Evolutionary conservation across 1,140 invertebrate species (phyloP), one percentile per base, ranked within the genome.

Genomic region (Rhagoletis pomonella): DNA sequence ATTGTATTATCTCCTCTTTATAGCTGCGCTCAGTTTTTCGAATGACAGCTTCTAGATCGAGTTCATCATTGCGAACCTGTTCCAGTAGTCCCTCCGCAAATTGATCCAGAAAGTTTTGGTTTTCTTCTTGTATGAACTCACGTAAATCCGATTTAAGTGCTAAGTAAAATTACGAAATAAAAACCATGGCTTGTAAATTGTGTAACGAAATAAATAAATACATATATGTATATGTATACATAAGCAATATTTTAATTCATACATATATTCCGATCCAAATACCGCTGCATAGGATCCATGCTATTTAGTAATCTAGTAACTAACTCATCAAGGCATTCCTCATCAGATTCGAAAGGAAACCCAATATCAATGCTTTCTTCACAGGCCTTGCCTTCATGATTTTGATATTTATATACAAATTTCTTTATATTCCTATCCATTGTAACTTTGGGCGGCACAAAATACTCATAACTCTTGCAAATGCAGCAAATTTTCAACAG

Each of bases 1-100:
- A 96, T 90, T 96, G 95, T 47, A 94, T 92, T 19, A 94, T 94
- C 91, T 97, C 96, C 89, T 96, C 94, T 92, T 95, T 96, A 89
- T 96, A 97, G 62, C 94, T 92, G 89, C 95, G 95, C 89, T 96
- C 96, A 94, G 96, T 97, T 89, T 94, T 94, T 89, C 95, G 95
- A 59, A 96, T 95, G 50, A 96, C 93, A 44, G 95, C 95, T 89
- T 97, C 96, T 55, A 96, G 90, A 90, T 96, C 95, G n/a, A 95
- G 89, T 58, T 94, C 92, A 47, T 94, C 94, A 60, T 94, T 94
- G 88, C 93, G 94, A 1, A 94, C 94, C 85, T 94, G 93, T 62
- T 93, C 89, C 0, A 96, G 90, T 7, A 94, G 89, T 64, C 94
- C 90, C 44, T 93, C 92, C 3, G 94, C 94, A 87, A 93, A 90